Conservation (phyloP, 1,140 invertebrate genomes). For the Camponotus vicinus region DNA sequence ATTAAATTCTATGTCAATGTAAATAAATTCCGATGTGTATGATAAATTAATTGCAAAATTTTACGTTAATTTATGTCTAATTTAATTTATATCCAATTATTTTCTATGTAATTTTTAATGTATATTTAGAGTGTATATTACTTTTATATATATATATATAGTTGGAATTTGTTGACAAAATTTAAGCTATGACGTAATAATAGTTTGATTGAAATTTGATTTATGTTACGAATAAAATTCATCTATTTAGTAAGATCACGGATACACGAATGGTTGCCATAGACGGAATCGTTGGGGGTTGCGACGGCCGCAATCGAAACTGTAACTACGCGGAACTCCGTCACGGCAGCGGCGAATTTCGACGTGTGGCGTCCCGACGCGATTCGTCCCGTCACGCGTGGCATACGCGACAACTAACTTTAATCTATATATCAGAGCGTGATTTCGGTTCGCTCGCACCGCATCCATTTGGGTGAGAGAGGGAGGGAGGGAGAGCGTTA, state of each 20-base stretch:
- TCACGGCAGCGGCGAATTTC: conserved; percentile 51
- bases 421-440: conserved; percentile 63
- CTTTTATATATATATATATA: not conserved
- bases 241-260: conserved; percentile 54
- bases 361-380: conserved; percentile 59
- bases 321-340: conserved; percentile 62
- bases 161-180: not conserved
- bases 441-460: conserved; percentile 40
- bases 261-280: conserved; percentile 26
- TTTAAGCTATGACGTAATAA: not conserved
- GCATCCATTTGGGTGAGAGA: too few relatives aligned
- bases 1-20: conserved; percentile 30
- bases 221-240: conserved; percentile 23
- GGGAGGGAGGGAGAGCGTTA: not conserved
- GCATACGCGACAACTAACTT: conserved; percentile 64
- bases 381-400: conserved; percentile 62
- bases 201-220: conserved; percentile 18
- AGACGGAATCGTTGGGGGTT: conserved; percentile 10
- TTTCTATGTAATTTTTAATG: not conserved
- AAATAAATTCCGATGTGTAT: not conserved
- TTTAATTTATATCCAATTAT: conserved; percentile 5
- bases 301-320: conserved; percentile 55
- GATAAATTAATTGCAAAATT: conserved; percentile 18
- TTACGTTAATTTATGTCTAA: not conserved
- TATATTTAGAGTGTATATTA: not conserved